Evolutionary conservation across 1,140 invertebrate species (phyloP).

Genomic region (Drosophila parvula): DNA sequence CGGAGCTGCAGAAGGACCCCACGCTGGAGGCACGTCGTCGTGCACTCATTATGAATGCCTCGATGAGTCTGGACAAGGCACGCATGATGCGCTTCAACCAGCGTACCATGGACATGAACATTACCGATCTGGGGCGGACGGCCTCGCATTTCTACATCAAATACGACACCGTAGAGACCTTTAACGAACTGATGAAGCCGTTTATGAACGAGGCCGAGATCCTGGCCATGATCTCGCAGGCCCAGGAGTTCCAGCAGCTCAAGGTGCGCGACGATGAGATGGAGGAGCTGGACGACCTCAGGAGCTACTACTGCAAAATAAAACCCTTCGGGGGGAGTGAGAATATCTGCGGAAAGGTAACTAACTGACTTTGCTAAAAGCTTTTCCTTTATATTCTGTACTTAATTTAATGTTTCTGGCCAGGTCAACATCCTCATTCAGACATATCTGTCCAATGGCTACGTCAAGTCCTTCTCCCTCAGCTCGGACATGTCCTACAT

Average conservation of each 20-base stretch:
- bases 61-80: constrained; percentile 94
- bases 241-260: constrained; percentile 98
- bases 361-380: constrained; percentile 75
- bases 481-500: constrained; percentile 97
- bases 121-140: constrained; percentile 96
- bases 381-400: too few species aligned
- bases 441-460: constrained; percentile 92
- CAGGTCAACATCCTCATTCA: constrained; percentile 95
- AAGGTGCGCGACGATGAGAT: constrained; percentile 98
- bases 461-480: constrained; percentile 94
- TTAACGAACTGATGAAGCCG: constrained; percentile 91
- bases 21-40: constrained; percentile 89
- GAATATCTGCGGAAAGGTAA: constrained; percentile 96
- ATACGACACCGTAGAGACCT: constrained; percentile 96
- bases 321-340: constrained; percentile 92
- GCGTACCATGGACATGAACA: constrained; percentile 91
- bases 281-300: constrained; percentile 92
- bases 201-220: constrained; percentile 95
- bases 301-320: constrained; percentile 89
- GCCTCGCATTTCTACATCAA: constrained; percentile 99
- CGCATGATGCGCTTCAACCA: constrained; percentile 97
- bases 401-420: neutral
- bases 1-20: constrained; percentile 90
- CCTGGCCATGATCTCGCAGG: constrained; percentile 93
- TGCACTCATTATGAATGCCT: constrained; percentile 91